Conservation (phyloP, 2,888 invertebrate species). For the Acrocera orbiculus region DNA sequence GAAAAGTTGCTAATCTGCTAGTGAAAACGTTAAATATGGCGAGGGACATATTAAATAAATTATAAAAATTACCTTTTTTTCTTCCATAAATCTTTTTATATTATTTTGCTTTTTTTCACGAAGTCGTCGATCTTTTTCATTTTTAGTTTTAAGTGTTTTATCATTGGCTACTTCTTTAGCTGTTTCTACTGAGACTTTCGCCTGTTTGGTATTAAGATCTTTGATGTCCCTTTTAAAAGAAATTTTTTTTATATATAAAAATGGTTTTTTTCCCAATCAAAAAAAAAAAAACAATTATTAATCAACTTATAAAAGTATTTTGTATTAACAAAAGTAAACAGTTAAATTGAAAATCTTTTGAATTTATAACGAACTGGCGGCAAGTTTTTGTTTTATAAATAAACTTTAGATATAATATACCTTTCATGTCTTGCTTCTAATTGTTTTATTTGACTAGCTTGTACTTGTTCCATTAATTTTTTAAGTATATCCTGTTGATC, state of each 20-base stretch:
- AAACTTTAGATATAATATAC: no score
- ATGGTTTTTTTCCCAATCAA: no score
- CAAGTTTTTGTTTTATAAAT: neutral
- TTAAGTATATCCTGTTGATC: constrained; percentile 58
- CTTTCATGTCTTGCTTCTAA: constrained; percentile 71
- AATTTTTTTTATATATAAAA: no score
- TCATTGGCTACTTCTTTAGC: constrained; percentile 91
- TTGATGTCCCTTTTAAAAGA: constrained; percentile 60
- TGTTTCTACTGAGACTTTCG: constrained; percentile 92
- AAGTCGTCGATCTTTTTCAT: constrained; percentile 85
- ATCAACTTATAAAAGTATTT: no score
- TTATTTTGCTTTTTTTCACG: constrained; percentile 95
- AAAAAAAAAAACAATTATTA: no score
- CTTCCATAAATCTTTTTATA: constrained; percentile 93
- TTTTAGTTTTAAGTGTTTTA: constrained; percentile 90
- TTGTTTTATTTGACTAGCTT: constrained; percentile 73
- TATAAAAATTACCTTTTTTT: constrained; percentile 49
- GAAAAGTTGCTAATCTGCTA: no score
- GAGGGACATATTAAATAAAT: neutral
- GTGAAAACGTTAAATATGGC: neutral
- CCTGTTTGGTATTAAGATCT: constrained; percentile 86
- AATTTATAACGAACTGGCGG: no score
- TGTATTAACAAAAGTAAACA: neutral
- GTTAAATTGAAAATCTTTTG: no score
- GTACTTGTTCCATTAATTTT: constrained; percentile 67